Percentiles rank a stretch among this genome's conserved stretches.
phyloP scores from a whole-genome alignment of 2,797 vertebrate species.

The Labroides dimidiatus region DNA sequence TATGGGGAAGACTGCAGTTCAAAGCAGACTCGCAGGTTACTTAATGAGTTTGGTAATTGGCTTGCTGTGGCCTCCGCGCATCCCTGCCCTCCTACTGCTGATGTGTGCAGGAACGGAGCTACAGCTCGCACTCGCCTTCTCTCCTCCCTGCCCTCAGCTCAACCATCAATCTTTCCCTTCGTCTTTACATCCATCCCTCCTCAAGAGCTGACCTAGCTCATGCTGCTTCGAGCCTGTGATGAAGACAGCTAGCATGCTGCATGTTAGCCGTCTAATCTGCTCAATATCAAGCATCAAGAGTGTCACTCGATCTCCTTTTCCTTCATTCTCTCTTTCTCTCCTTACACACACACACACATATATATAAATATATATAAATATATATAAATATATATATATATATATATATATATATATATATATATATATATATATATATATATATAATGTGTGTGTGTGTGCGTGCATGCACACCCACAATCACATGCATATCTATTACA shows the following conservation, averaged over 20 bases:
- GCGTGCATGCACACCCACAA: conserved; percentile 8
- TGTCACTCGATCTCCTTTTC: conserved; percentile 38
- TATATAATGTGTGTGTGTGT: too few relatives aligned
- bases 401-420: too few relatives aligned
- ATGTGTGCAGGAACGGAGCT: conserved; percentile 70
- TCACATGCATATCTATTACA: conserved; percentile 41
- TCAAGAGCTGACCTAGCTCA: conserved; percentile 45
- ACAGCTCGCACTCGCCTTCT: conserved; percentile 18
- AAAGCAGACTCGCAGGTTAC: conserved; percentile 79
- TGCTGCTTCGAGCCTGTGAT: conserved; percentile 39
- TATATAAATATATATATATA: too few relatives aligned
- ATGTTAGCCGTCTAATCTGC: conserved; percentile 48
- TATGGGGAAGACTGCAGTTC: conserved; percentile 67
- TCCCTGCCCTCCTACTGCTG: conserved; percentile 75
- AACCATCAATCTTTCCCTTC: conserved; percentile 48
- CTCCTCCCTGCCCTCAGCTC: conserved; percentile 23
- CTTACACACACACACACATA: conserved; percentile 21
- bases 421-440: too few relatives aligned
- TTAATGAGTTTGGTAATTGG: conserved; percentile 87
- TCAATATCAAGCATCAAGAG: conserved; percentile 55
- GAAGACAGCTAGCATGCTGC: conserved; percentile 42
- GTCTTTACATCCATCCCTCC: conserved; percentile 29
- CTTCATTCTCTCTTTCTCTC: conserved; percentile 26
- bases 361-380: too few relatives aligned
- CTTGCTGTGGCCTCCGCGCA: conserved; percentile 74